Conservation (phyloP, 2,797 vertebrate genomes). For the Pelodytes ibericus region DNA sequence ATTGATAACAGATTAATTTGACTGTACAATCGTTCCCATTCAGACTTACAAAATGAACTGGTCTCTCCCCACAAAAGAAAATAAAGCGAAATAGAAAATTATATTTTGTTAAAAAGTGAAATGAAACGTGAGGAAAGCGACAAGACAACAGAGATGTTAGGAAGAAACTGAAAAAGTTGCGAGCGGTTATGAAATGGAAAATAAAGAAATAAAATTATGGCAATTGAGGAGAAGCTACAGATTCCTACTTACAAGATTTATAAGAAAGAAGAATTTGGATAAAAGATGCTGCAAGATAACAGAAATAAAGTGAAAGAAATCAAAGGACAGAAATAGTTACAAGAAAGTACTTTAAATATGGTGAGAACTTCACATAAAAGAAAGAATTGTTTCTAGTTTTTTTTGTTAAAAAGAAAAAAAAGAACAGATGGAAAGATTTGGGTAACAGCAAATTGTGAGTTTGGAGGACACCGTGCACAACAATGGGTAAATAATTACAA, state of each 20-base stretch:
- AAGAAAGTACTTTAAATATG: conserved; percentile 82
- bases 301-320: conserved; percentile 98
- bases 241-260: conserved; percentile 99
- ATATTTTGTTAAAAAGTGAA: conserved; percentile 61
- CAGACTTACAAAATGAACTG: conserved; percentile 61
- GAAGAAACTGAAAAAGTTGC: conserved; percentile 69
- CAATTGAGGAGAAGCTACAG: conserved; percentile 94
- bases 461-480: conserved; percentile 77
- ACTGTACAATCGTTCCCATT: conserved; percentile 81
- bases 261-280: conserved; percentile 99
- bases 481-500: conserved; percentile 71
- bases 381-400: conserved; percentile 67
- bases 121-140: conserved; percentile 72
- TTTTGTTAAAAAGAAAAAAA: conserved; percentile 59
- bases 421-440: conserved; percentile 69
- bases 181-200: conserved; percentile 67
- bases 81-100: conserved; percentile 70
- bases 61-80: conserved; percentile 76
- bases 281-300: conserved; percentile 99
- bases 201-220: conserved; percentile 82
- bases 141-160: conserved; percentile 76
- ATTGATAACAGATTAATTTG: conserved; percentile 79
- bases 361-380: conserved; percentile 77
- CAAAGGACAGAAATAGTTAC: conserved; percentile 97
- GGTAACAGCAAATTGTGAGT: conserved; percentile 69